A percentile compares a stretch with the other conserved stretches of the same genome.
Evolutionary conservation across 2,113 vertebrate species (phyloP).

Genomic region (Platichthys stellatus): DNA sequence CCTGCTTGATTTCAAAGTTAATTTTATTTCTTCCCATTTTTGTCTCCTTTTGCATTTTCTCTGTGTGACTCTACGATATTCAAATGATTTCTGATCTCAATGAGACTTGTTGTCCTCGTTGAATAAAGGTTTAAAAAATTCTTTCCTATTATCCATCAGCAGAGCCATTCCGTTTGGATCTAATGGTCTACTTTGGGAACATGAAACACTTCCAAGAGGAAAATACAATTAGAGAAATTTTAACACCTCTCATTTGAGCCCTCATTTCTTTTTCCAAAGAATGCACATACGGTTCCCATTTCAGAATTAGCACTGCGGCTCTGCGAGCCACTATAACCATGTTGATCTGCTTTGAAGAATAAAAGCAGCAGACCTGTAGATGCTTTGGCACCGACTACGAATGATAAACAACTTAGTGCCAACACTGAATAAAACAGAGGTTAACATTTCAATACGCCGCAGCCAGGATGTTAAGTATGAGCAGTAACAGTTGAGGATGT

Average conservation of each 20-base stretch:
- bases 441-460: background rate
- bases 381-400: background rate
- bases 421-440: background rate
- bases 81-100: background rate
- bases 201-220: conserved; percentile 66
- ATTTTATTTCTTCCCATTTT: background rate
- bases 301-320: conserved; percentile 37
- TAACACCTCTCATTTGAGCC: conserved; percentile 67
- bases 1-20: too few species aligned
- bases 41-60: background rate
- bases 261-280: conserved; percentile 75
- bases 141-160: conserved; percentile 44
- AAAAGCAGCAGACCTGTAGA: conserved; percentile 19
- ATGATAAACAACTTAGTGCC: background rate
- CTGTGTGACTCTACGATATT: background rate
- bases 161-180: conserved; percentile 23
- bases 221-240: conserved; percentile 69
- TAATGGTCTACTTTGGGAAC: conserved; percentile 49
- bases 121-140: conserved; percentile 9
- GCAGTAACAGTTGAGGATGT: background rate
- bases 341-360: conserved; percentile 40
- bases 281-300: conserved; percentile 73
- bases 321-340: conserved; percentile 22
- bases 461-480: background rate
- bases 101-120: background rate